Conservation (phyloP, 2,888 invertebrate genomes). For the Mystacides longicornis region DNA sequence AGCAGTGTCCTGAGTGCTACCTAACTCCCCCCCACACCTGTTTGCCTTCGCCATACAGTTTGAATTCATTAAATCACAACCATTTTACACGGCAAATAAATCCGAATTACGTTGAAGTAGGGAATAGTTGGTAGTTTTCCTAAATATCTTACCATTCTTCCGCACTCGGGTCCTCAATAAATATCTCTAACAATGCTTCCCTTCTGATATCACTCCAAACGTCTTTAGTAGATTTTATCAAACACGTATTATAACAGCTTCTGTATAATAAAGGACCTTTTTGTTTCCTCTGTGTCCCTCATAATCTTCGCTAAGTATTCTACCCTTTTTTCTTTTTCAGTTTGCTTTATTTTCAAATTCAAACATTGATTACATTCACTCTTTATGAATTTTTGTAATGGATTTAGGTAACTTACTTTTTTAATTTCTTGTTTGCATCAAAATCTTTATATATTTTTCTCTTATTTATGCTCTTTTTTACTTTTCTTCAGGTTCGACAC, state of each 20-base stretch:
- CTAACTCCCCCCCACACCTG: neutral
- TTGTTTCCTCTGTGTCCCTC: neutral
- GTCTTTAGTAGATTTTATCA: neutral
- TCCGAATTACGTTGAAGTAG: slow-evolving; percentile 6
- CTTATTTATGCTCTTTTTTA: neutral
- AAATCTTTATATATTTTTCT: too few species aligned
- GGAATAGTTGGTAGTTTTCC: neutral
- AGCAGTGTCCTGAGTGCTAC: neutral
- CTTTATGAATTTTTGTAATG: too few species aligned
- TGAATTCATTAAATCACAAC: slow-evolving; percentile 7
- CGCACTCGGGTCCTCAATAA: slow-evolving; percentile 3
- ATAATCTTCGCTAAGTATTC: too few species aligned
- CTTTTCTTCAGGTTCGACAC: slow-evolving; percentile 59
- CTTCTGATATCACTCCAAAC: slow-evolving; percentile 2
- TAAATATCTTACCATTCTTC: slow-evolving; percentile 5
- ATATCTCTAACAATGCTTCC: slow-evolving; percentile 6
- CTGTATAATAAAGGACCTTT: neutral
- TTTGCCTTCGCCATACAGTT: neutral
- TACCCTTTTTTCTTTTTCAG: too few species aligned
- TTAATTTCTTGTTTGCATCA: too few species aligned
- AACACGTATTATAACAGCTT: neutral
- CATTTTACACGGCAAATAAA: slow-evolving; percentile 9
- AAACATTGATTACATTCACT: too few species aligned
- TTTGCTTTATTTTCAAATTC: too few species aligned
- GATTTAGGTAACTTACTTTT: too few species aligned